A percentile compares a stretch with the other conserved stretches of the same genome.
Conservation (phyloP, 2,113 vertebrate species). For the Hippolais icterina region DNA sequence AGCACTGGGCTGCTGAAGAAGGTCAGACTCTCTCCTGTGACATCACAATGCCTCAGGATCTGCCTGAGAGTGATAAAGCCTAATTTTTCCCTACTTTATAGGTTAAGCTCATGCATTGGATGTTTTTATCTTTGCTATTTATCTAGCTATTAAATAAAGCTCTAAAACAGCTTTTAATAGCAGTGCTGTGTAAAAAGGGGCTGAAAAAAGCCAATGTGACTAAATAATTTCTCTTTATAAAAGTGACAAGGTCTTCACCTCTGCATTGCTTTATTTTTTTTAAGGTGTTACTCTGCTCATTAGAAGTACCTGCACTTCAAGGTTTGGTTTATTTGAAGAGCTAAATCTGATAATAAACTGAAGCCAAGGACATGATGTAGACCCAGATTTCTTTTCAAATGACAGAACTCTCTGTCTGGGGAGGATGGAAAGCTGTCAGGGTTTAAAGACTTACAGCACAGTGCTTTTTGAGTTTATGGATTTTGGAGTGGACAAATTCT, state of each 20-base stretch:
- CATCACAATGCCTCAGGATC: background rate
- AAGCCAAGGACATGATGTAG: background rate
- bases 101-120: background rate
- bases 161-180: background rate
- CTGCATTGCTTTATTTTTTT: background rate
- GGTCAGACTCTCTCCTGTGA: background rate
- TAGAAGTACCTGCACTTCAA: background rate
- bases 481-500: background rate
- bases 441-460: background rate
- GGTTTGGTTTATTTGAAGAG: background rate
- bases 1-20: background rate
- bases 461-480: background rate
- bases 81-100: background rate
- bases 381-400: background rate
- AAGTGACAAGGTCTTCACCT: background rate
- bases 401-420: background rate
- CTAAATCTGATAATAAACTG: background rate
- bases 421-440: background rate
- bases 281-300: background rate
- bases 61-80: background rate
- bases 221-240: background rate
- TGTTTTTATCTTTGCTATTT: background rate
- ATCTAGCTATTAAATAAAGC: background rate
- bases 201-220: background rate
- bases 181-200: background rate